Percentiles rank a stretch among this genome's conserved stretches.
Conservation (phyloP, 2,797 vertebrate species). For the Sebastes itinus region DNA sequence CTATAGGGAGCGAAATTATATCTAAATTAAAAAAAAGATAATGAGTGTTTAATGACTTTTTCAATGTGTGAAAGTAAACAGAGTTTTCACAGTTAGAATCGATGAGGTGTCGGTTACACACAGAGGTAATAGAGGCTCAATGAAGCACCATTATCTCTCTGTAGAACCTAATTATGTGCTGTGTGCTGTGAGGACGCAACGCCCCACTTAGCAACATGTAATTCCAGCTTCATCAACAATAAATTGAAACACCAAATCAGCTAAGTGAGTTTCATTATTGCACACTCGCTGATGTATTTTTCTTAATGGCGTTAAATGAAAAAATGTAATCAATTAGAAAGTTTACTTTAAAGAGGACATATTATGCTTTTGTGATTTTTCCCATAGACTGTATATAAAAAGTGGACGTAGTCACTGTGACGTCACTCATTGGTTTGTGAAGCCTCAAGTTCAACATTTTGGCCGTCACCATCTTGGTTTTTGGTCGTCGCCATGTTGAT, state of each 20-base stretch:
- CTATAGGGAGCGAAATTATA: background rate
- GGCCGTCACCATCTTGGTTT: no score
- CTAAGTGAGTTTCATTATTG: background rate
- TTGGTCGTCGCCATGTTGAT: no score
- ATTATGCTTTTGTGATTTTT: no score
- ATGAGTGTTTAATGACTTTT: conserved; percentile 53
- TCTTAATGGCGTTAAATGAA: background rate
- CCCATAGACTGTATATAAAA: no score
- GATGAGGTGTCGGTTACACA: background rate
- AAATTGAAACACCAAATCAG: conserved; percentile 9
- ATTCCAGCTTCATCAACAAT: background rate
- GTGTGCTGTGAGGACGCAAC: background rate
- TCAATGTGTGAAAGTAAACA: conserved; percentile 14
- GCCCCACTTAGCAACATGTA: background rate
- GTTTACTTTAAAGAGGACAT: background rate
- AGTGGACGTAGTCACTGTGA: no score
- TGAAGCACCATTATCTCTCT: conserved; percentile 1
- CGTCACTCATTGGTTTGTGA: no score
- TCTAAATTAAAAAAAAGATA: conserved; percentile 36
- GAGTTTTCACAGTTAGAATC: background rate
- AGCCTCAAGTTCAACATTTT: no score
- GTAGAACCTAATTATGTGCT: background rate
- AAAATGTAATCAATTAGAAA: background rate
- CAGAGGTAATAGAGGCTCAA: background rate
- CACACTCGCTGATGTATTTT: background rate